Evolutionary conservation across 1,140 invertebrate species (phyloP).

Genomic region (Lethrus apterus): DNA sequence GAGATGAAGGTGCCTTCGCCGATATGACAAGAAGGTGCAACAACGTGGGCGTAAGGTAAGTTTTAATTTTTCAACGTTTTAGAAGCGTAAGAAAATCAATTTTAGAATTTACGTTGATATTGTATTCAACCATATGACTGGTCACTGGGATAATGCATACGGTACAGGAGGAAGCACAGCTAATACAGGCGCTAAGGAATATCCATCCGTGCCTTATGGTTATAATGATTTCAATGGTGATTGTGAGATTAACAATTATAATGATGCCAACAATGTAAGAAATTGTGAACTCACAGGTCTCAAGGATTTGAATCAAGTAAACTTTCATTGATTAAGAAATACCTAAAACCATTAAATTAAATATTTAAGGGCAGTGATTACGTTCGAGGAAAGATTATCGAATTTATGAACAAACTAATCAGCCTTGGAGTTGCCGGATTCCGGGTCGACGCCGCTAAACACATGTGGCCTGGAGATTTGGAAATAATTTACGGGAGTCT

Average conservation of each 20-base stretch:
- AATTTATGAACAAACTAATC: conserved; percentile 64
- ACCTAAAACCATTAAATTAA: too few relatives aligned
- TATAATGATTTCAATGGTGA: conserved; percentile 48
- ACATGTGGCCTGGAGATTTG: conserved; percentile 76
- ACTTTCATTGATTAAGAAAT: background rate
- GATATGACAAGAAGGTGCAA: conserved; percentile 54
- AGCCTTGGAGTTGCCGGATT: conserved; percentile 76
- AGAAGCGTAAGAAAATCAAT: conserved; percentile 10
- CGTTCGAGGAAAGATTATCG: conserved; percentile 60
- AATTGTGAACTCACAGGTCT: conserved; percentile 68
- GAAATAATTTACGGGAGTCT: conserved; percentile 52
- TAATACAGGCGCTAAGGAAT: conserved; percentile 44
- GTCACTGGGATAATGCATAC: conserved; percentile 43
- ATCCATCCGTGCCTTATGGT: conserved; percentile 51
- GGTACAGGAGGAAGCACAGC: conserved; percentile 55
- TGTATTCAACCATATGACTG: conserved; percentile 84
- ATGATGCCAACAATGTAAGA: conserved; percentile 48
- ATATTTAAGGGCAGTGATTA: conserved; percentile 51
- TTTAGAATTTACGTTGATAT: conserved; percentile 75
- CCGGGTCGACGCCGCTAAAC: conserved; percentile 62
- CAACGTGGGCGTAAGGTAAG: conserved; percentile 32
- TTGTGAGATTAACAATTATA: conserved; percentile 46
- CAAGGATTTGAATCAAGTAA: conserved; percentile 61
- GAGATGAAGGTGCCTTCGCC: conserved; percentile 59
- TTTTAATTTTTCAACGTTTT: background rate